Conservation (phyloP, 2,113 vertebrate genomes). For the Macaca mulatta region DNA sequence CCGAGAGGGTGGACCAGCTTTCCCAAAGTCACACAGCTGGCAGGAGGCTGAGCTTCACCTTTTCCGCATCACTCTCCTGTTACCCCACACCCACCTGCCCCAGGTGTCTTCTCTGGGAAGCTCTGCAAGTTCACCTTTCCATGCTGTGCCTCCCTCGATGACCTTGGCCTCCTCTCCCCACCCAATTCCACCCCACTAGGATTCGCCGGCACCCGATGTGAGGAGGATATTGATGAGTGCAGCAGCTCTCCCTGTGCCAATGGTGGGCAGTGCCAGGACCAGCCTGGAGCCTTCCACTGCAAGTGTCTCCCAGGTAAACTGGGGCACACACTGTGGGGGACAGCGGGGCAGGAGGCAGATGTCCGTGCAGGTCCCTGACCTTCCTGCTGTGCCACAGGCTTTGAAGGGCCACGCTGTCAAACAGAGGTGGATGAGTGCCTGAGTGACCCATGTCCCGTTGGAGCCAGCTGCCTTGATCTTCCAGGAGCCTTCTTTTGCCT, state of each 20-base stretch:
- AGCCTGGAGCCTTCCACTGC: slow-evolving; percentile 75
- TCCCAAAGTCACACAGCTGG: background rate
- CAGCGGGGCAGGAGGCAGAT: rapidly evolving
- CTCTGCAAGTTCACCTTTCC: background rate
- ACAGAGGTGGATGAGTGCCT: slow-evolving; percentile 67
- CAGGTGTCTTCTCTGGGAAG: background rate
- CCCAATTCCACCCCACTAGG: slow-evolving; percentile 29
- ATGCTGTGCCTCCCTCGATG: background rate
- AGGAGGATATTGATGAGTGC: slow-evolving; percentile 71
- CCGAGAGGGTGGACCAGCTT: background rate
- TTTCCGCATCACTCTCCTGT: background rate
- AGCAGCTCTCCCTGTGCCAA: slow-evolving; percentile 71
- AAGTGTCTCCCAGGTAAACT: slow-evolving; percentile 65
- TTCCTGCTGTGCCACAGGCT: slow-evolving; percentile 62
- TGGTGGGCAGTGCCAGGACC: slow-evolving; percentile 70
- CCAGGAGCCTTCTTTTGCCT: slow-evolving; percentile 76
- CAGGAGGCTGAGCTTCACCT: background rate
- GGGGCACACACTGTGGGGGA: background rate
- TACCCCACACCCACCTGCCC: background rate
- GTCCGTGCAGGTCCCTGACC: background rate
- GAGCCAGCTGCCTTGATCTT: slow-evolving; percentile 74
- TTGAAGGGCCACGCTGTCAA: slow-evolving; percentile 75
- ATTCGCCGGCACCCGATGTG: slow-evolving; percentile 64
- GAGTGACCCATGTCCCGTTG: slow-evolving; percentile 70
- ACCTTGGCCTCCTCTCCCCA: background rate